These are phyloP conservation scores for Rhineura floridana DNA, from an alignment of 2,113 vertebrate species.

Conservation along the genomic window DNA sequence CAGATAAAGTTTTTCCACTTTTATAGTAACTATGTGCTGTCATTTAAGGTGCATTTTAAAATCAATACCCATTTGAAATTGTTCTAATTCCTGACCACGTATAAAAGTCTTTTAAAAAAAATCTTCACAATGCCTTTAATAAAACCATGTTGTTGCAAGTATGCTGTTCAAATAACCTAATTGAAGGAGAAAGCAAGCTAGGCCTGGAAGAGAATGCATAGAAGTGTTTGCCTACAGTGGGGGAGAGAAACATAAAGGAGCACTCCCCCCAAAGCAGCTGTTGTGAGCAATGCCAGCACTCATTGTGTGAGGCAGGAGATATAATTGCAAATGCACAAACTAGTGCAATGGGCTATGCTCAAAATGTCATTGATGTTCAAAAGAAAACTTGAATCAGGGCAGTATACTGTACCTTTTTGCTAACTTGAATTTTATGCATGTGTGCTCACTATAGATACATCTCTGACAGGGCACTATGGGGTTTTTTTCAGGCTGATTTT, in stretches of 20 bases:
- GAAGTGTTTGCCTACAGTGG: background rate
- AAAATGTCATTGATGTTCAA: background rate
- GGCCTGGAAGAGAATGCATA: background rate
- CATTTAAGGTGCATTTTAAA: background rate
- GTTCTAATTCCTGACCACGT: background rate
- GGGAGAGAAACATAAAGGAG: background rate
- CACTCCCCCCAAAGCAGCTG: background rate
- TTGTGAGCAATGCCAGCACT: background rate
- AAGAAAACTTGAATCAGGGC: background rate
- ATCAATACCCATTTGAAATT: background rate
- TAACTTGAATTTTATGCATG: background rate
- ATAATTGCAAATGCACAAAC: background rate
- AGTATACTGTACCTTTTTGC: background rate
- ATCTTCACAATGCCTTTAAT: background rate
- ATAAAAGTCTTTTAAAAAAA: background rate
- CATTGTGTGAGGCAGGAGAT: background rate
- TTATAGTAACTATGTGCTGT: background rate
- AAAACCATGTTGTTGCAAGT: slow-evolving; percentile 4
- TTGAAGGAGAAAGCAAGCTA: slow-evolving; percentile 9
- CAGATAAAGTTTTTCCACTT: background rate
- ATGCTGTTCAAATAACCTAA: slow-evolving; percentile 17
- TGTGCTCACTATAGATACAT: background rate
- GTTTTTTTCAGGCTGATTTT: background rate
- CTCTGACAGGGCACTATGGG: background rate
- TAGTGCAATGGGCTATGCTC: background rate